Conservation (phyloP, 1,140 invertebrate genomes). For the Pseudomyrmex pallidus region DNA sequence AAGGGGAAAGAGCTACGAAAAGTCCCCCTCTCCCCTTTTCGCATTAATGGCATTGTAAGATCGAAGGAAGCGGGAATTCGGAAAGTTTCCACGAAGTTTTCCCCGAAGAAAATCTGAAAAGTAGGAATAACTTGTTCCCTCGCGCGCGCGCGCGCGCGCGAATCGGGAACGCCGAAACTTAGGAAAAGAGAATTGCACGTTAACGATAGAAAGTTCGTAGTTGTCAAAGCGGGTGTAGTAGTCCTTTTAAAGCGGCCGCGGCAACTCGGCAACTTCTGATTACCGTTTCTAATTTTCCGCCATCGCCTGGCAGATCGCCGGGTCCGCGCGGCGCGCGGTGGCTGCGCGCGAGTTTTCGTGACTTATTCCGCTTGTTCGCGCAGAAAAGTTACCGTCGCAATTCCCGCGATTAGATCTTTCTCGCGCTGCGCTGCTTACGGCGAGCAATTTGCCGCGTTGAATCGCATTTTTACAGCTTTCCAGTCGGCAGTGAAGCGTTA, state of each 20-base stretch:
- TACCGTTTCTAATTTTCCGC: constrained; percentile 55
- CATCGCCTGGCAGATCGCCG: constrained; percentile 1
- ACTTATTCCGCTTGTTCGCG: constrained; percentile 25
- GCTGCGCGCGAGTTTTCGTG: constrained; percentile 6
- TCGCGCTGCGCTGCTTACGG: background rate
- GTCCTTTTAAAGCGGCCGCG: constrained; percentile 34
- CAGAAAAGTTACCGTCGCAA: constrained; percentile 37
- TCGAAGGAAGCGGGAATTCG: constrained; percentile 37
- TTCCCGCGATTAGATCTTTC: constrained; percentile 40
- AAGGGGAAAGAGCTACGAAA: background rate
- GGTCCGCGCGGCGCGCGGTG: background rate
- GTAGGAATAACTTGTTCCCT: constrained; percentile 44
- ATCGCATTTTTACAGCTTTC: constrained; percentile 35
- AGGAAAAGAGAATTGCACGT: constrained; percentile 38
- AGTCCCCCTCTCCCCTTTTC: background rate
- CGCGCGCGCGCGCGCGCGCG: background rate
- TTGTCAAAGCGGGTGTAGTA: constrained; percentile 38
- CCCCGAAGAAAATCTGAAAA: constrained; percentile 33
- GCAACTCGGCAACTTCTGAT: constrained; percentile 39
- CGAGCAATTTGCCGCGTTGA: constrained; percentile 36
- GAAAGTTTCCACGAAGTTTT: constrained; percentile 44
- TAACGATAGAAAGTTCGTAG: constrained; percentile 57
- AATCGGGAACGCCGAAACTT: constrained; percentile 16
- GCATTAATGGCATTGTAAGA: constrained; percentile 53
- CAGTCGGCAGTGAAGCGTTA: constrained; percentile 27